Percentiles rank a stretch among this genome's conserved stretches.
Conservation (phyloP, 2,888 invertebrate species). For the Parnassius mnemosyne region DNA sequence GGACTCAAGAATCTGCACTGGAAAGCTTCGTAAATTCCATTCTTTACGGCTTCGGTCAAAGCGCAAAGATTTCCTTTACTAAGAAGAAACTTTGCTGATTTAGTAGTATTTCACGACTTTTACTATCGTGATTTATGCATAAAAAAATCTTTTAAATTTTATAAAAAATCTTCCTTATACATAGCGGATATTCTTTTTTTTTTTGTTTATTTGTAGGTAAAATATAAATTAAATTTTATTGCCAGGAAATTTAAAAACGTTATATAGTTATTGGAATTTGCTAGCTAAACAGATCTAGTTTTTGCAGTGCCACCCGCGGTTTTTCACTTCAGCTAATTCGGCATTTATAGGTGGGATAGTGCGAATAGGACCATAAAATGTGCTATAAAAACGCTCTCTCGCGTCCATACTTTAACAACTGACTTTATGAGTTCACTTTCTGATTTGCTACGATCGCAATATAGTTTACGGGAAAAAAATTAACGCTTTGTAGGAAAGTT, state of each 20-base stretch:
- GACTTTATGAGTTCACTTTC: conserved; percentile 56
- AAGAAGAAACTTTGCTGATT: conserved; percentile 11
- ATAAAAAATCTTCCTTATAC: no score
- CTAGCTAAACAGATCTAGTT: conserved; percentile 59
- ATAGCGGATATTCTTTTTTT: no score
- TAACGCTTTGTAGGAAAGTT: conserved; percentile 40
- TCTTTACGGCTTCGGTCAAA: conserved; percentile 37
- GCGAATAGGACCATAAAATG: conserved; percentile 67
- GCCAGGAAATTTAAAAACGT: background rate
- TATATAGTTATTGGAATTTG: conserved; percentile 32
- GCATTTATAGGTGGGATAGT: conserved; percentile 68
- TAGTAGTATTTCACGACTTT: background rate
- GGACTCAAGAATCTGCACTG: conserved; percentile 42
- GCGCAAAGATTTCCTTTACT: conserved; percentile 33
- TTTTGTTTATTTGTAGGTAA: no score
- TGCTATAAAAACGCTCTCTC: conserved; percentile 64
- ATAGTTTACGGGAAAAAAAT: conserved; percentile 29
- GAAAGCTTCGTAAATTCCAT: conserved; percentile 37
- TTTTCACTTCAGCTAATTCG: conserved; percentile 67
- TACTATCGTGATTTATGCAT: background rate
- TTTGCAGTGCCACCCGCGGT: conserved; percentile 57
- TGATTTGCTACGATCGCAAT: conserved; percentile 50
- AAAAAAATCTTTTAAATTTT: background rate
- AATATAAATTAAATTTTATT: no score
- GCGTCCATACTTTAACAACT: conserved; percentile 56